phyloP scores from a whole-genome alignment of 1,140 invertebrate genomes.

The Drosophila ercepeae region DNA sequence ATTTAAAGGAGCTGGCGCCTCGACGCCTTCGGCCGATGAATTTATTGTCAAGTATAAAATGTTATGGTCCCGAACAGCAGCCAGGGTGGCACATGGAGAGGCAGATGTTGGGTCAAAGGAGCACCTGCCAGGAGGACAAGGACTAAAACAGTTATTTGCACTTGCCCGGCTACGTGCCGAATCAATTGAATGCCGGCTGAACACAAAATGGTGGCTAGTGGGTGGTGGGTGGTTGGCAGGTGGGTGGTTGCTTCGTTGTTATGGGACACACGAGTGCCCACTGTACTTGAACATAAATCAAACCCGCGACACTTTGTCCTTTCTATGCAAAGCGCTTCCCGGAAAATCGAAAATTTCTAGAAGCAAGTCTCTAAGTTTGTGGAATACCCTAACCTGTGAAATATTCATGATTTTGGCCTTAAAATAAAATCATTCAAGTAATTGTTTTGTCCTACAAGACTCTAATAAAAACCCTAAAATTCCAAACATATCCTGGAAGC shows the following conservation, averaged over 20 bases:
- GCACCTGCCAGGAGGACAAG: conserved; percentile 29
- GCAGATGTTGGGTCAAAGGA: not conserved
- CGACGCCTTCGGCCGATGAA: conserved; percentile 28
- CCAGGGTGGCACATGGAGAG: too few species aligned
- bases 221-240: not conserved
- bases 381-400: not conserved
- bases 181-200: conserved; percentile 66
- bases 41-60: conserved; percentile 78
- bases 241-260: not conserved
- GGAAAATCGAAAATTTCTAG: not conserved
- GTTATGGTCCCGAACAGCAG: conserved; percentile 52
- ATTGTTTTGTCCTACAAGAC: not conserved
- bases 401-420: not conserved
- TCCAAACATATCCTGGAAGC: not conserved
- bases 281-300: conserved; percentile 65
- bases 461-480: not conserved
- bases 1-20: conserved; percentile 46
- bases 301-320: conserved; percentile 42
- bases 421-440: not conserved
- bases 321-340: conserved; percentile 48
- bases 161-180: conserved; percentile 75
- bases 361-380: not conserved
- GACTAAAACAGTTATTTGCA: conserved; percentile 80
- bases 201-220: not conserved
- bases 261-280: conserved; percentile 5